Evolutionary conservation across 2,888 invertebrate genomes (phyloP), one percentile per base, ranked within the genome.

Genomic region (Pseudoips prasinana): DNA sequence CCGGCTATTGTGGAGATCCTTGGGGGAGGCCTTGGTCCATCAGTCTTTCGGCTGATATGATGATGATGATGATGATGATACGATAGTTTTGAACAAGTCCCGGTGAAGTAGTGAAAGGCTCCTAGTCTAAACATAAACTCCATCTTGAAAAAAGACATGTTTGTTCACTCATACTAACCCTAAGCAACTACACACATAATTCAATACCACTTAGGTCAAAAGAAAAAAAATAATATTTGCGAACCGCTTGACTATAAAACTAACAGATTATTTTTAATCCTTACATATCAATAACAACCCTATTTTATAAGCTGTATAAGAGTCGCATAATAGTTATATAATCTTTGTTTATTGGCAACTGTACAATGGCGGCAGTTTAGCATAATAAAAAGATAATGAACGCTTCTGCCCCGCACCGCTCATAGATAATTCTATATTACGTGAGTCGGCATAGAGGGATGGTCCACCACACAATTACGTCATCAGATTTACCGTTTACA

Each of bases 261-360:
- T 7, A 25, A 39, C 17, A 50, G 63, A 58, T 69, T 66, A 67
- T 37, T 32, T 41, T 34, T 58, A 68, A 71, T 65, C 67, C 62
- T 52, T 43, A 69, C 71, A 58, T 71, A 73, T 73, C 64, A 74
- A 76, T 73, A 75, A 60, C 67, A 51, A 41, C 44, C 63, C 51
- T 44, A 14, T 14, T 14, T n/a, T n/a, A n/a, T 14, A 14, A 14
- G 14, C 37, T 10, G 30, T 52, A n/a, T n/a, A n/a, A n/a, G n/a
- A n/a, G n/a, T 54, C 5, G 14, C 14, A 14, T 58, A 44, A 59
- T 56, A 47, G 40, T 29, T 42, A 33, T 25, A 25, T 80, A 81
- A 83, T 78, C 80, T 73, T 80, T 82, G 81, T 84, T 84, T 82
- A 82, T 79, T 70, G 43, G 31, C 35, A 39, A 44, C 36, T 39